Percentiles rank a stretch among this genome's conserved stretches.
Conservation (phyloP, 2,888 invertebrate genomes). For the Phlogophora meticulosa region DNA sequence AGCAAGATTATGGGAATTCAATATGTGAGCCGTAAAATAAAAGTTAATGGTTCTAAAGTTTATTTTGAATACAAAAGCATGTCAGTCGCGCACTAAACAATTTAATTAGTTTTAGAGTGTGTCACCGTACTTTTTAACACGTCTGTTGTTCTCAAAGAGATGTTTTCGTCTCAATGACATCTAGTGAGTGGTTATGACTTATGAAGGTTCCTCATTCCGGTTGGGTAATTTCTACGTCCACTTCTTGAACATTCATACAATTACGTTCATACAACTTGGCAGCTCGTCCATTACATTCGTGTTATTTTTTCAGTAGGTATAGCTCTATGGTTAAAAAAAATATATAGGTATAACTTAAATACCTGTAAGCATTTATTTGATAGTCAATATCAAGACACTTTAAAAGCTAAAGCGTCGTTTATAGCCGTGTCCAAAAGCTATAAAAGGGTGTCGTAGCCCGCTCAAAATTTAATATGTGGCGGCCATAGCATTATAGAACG, state of each 20-base stretch:
- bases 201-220: background rate
- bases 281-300: background rate
- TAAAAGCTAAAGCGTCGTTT: constrained; percentile 12
- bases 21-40: constrained; percentile 50
- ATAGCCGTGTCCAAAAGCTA: constrained; percentile 30
- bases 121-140: constrained; percentile 23
- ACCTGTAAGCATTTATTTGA: constrained; percentile 26
- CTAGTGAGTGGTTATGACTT: constrained; percentile 13
- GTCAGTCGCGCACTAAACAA: constrained; percentile 30
- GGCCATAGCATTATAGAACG: constrained; percentile 30
- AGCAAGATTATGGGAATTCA: constrained; percentile 48
- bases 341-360: background rate
- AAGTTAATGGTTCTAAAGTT: constrained; percentile 53
- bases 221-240: background rate
- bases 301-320: background rate
- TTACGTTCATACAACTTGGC: background rate
- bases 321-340: background rate
- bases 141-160: constrained; percentile 18
- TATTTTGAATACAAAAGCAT: constrained; percentile 54
- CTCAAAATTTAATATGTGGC: constrained; percentile 49
- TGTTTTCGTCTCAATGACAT: constrained; percentile 21
- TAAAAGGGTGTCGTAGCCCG: constrained; percentile 37
- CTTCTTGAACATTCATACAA: background rate
- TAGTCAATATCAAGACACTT: constrained; percentile 30
- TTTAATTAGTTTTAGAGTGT: constrained; percentile 37